Base-by-base conservation (phyloP, 2,888 invertebrate species). In the Plagodis dolabraria region DNA sequence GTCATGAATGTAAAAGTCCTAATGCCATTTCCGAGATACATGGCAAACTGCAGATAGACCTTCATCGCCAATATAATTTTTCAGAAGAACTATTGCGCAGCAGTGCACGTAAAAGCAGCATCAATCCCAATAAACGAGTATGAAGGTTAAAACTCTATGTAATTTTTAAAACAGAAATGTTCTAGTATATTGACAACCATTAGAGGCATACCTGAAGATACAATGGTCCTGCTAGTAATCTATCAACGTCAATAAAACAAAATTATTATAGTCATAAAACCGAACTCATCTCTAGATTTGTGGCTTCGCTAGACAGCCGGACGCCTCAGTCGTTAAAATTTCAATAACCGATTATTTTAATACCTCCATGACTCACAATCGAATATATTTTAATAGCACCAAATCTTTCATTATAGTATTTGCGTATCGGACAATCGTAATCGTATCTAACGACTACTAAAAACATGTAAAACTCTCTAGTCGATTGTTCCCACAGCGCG, bases 401-500 rank as follows among this genome's bases (percentile, higher is more conserved):
- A 71, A 74, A 74, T 72, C 71, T 74, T 71, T 77, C 72, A 75
- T 68, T 57, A 62, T 53, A 63, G 64, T 76, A 80, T 82, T 86
- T 83, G 85, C 87, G 86, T 87, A 86, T 83, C 87, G 83, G 79
- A 79, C 78, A 76, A 80, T 75, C 71, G 76, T 76, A 77, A 80
- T 81, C 77, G 75, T 72, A 73, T 75, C 77, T 76, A 83, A 79
- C 79, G 73, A 78, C 76, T 79, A 80, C 78, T 75, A 75, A 80
- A 79, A 79, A 79, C 77, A 77, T 80, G 81, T 80, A 81, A 80
- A 83, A 76, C 76, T 80, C 77, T 79, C 75, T 65, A 63, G 61
- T 57, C 78, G 77, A 80, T 79, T 82, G 83, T 90, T 89, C 89
- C 87, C 89, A 89, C 89, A 89, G 63, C 74, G 83, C 90, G 91